phyloP scores from a whole-genome alignment of 1,140 invertebrate genomes.

The Trichonephila clavipes region DNA sequence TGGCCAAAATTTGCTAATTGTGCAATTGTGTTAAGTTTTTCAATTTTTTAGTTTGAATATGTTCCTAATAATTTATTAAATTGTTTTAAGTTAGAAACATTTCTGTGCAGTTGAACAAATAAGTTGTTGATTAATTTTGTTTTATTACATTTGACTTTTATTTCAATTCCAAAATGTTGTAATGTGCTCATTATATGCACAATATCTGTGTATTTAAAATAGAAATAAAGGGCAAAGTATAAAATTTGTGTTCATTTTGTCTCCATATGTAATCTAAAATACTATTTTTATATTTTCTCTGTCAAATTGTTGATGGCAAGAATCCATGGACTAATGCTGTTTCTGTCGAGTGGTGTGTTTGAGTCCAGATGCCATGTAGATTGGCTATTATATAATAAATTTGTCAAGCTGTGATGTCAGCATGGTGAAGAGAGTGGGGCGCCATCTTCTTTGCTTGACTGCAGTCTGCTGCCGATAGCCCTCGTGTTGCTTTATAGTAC shows the following conservation, averaged over 20 bases:
- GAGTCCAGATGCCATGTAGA: too few species aligned
- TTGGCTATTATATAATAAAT: too few species aligned
- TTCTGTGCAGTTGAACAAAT: background rate
- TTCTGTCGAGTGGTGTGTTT: too few species aligned
- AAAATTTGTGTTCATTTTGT: background rate
- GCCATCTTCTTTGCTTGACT: too few species aligned
- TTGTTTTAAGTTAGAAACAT: background rate
- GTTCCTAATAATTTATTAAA: slow-evolving; percentile 42
- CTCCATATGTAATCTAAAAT: background rate
- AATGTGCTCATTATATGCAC: background rate
- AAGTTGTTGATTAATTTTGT: slow-evolving; percentile 3
- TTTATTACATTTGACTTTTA: background rate
- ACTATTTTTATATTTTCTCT: too few species aligned
- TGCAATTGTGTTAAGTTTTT: slow-evolving; percentile 50
- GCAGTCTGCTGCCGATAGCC: too few species aligned
- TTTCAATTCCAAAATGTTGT: background rate
- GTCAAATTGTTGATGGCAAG: too few species aligned
- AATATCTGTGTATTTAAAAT: slow-evolving; percentile 39
- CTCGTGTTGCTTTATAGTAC: too few species aligned
- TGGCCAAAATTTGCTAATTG: slow-evolving; percentile 17
- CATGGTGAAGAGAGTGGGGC: too few species aligned
- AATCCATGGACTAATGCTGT: too few species aligned
- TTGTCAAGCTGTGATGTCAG: too few species aligned
- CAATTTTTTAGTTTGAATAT: background rate
- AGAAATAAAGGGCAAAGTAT: slow-evolving; percentile 46